A percentile compares a stretch with the other conserved stretches of the same genome.
These are phyloP conservation scores for Eulacestoma nigropectus DNA, from an alignment of 2,113 vertebrate species.

Conservation along the genomic window DNA sequence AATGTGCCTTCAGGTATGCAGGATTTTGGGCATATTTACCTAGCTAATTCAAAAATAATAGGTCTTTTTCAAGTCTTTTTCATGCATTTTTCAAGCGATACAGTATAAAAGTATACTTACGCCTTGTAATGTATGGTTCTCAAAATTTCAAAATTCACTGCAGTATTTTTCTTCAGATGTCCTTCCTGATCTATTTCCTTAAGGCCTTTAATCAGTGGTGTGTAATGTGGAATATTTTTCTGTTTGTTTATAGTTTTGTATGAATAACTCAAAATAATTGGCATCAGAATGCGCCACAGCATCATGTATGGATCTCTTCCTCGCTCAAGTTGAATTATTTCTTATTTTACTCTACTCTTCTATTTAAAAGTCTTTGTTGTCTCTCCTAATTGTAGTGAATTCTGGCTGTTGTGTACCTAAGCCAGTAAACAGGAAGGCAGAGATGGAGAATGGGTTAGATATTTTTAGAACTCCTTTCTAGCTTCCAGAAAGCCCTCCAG, in stretches of 20 bases:
- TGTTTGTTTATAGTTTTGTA: not conserved
- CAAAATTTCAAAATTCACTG: constrained; percentile 21
- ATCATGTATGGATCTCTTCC: not conserved
- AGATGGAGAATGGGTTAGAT: not conserved
- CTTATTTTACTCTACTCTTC: not conserved
- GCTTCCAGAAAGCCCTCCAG: not conserved
- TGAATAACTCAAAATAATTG: constrained; percentile 23
- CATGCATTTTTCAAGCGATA: not conserved
- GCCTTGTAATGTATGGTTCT: not conserved
- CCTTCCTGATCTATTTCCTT: not conserved
- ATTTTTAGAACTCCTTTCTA: not conserved
- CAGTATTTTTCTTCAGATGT: not conserved
- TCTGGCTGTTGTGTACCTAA: not conserved
- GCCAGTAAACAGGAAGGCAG: not conserved
- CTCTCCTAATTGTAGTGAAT: not conserved
- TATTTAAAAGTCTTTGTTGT: not conserved
- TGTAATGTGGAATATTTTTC: not conserved
- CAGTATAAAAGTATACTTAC: not conserved
- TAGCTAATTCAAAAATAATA: not conserved
- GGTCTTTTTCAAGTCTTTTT: not conserved
- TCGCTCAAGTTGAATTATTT: not conserved
- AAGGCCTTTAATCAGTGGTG: constrained; percentile 20
- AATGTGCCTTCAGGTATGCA: not conserved
- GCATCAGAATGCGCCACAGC: not conserved
- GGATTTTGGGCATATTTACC: constrained; percentile 8